A percentile compares a stretch with the other conserved stretches of the same genome.
Conservation (phyloP, 2,888 invertebrate genomes). For the Cabera pusaria region DNA sequence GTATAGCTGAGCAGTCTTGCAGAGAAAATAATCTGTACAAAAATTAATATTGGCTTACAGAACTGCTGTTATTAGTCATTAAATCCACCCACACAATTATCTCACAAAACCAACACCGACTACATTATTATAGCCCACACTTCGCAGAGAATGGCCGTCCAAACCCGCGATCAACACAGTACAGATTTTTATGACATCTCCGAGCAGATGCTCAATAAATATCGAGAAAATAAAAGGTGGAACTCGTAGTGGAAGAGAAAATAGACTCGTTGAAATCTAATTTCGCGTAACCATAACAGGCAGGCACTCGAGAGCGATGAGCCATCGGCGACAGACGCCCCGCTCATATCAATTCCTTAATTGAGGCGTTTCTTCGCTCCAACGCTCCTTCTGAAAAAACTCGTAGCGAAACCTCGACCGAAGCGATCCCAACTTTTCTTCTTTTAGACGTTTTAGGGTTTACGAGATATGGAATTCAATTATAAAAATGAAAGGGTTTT, state of each 20-base stretch:
- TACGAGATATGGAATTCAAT: no score
- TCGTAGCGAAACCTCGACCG: no score
- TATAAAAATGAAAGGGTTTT: no score
- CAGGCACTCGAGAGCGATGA: constrained; percentile 76
- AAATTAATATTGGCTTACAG: no score
- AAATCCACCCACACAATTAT: constrained; percentile 3
- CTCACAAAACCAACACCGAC: background rate
- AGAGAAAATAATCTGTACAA: no score
- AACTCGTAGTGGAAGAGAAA: constrained; percentile 63
- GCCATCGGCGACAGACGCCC: constrained; percentile 77
- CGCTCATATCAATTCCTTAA: constrained; percentile 80
- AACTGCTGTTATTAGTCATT: no score
- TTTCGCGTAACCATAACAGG: constrained; percentile 81
- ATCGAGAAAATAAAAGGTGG: constrained; percentile 68
- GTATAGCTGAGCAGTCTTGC: no score
- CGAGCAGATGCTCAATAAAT: constrained; percentile 52
- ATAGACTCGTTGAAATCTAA: constrained; percentile 83
- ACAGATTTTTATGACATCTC: constrained; percentile 38
- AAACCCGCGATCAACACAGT: constrained; percentile 24
- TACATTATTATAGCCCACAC: constrained; percentile 2
- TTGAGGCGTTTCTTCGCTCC: constrained; percentile 65
- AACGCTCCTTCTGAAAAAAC: constrained; percentile 57
- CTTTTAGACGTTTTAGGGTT: no score
- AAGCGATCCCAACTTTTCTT: constrained; percentile 30
- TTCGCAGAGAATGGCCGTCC: constrained; percentile 8